Percentiles rank a stretch among this genome's conserved stretches.
Conservation (phyloP, 2,113 vertebrate species). For the Chloropsis hardwickii region DNA sequence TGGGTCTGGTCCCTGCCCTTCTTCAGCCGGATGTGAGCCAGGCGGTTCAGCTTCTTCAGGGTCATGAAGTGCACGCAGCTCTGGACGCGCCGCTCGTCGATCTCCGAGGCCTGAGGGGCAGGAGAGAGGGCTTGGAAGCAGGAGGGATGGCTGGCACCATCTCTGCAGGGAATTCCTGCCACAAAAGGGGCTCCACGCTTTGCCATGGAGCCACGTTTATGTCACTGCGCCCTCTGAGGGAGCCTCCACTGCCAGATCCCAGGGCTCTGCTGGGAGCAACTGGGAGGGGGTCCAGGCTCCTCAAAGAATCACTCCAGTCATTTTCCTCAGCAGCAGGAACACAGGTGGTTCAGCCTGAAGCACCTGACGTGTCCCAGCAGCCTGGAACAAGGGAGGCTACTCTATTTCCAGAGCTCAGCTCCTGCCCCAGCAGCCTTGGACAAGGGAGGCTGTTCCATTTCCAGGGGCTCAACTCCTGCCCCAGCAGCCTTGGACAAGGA, state of each 20-base stretch:
- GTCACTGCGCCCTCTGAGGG: not conserved
- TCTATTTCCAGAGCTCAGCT: not conserved
- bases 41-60: constrained; percentile 94
- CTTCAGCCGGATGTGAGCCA: constrained; percentile 95
- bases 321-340: not conserved
- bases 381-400: not conserved
- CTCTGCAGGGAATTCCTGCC: not conserved
- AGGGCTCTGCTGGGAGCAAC: not conserved
- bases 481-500: accelerated
- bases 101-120: constrained; percentile 76
- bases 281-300: not conserved
- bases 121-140: not conserved
- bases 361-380: accelerated
- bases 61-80: constrained; percentile 96
- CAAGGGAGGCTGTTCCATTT: not conserved
- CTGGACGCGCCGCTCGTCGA: constrained; percentile 87
- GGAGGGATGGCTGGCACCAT: accelerated
- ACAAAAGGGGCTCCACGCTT: accelerated
- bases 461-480: too few species aligned
- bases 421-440: accelerated
- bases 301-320: not conserved
- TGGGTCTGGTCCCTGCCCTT: constrained; percentile 94
- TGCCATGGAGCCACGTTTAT: accelerated
- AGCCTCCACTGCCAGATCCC: accelerated
- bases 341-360: not conserved